Conservation (phyloP, 2,888 invertebrate genomes). For the Agrypnus murinus region DNA sequence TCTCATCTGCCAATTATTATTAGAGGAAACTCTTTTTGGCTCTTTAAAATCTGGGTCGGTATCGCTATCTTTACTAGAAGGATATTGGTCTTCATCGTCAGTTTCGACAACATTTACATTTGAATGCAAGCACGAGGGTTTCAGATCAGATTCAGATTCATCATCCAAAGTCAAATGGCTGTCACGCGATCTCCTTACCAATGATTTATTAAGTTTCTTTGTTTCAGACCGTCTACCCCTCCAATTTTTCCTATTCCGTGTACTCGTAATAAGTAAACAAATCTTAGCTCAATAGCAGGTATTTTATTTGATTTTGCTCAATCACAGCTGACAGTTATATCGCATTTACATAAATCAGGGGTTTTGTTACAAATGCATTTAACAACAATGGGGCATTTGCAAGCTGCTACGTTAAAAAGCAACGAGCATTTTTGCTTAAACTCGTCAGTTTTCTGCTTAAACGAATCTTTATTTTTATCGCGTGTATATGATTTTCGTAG, state of each 20-base stretch:
- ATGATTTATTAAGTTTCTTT: conserved; percentile 10
- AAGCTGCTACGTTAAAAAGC: conserved; percentile 14
- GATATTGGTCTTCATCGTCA: conserved; percentile 12
- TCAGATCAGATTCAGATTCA: conserved; percentile 12
- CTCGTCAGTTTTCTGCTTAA: background rate
- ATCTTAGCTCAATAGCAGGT: conserved; percentile 7
- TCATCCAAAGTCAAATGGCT: conserved; percentile 9
- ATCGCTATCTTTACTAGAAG: conserved; percentile 18
- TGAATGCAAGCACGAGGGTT: conserved; percentile 12
- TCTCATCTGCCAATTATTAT: conserved; percentile 14
- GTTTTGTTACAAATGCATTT: conserved; percentile 11
- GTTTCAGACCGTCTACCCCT: conserved; percentile 11
- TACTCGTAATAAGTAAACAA: conserved; percentile 14
- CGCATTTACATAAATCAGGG: conserved; percentile 13
- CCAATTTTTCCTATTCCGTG: conserved; percentile 15
- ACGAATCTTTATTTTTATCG: conserved; percentile 1
- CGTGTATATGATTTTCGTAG: conserved; percentile 13
- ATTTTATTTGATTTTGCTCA: conserved; percentile 20
- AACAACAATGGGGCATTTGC: conserved; percentile 12
- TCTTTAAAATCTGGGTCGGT: conserved; percentile 11
- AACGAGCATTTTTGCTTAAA: conserved; percentile 7
- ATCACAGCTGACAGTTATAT: conserved; percentile 9
- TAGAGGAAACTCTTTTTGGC: conserved; percentile 4
- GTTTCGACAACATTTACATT: conserved; percentile 7
- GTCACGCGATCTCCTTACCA: conserved; percentile 2